Conservation (phyloP, 2,888 invertebrate genomes). For the Lagria hirta region DNA sequence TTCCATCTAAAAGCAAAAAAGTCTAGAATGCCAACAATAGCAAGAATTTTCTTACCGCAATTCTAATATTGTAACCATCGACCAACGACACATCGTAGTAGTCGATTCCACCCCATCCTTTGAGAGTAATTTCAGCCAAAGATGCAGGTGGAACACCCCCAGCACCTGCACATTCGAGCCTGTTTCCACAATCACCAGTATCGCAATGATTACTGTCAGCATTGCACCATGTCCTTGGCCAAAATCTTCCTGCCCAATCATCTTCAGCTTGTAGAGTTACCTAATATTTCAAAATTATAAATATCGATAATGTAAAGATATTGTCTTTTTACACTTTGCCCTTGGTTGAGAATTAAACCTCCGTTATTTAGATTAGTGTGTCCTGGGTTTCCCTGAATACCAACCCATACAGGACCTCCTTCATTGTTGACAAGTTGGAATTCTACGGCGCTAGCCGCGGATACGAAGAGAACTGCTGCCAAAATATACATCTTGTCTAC, state of each 20-base stretch:
- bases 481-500: no score
- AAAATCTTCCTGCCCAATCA: slow-evolving; percentile 47
- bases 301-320: no score
- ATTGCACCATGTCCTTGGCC: slow-evolving; percentile 48
- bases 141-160: slow-evolving; percentile 54
- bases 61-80: slow-evolving; percentile 54
- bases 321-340: slow-evolving; percentile 39
- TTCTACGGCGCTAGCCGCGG: slow-evolving; percentile 25
- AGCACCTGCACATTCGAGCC: slow-evolving; percentile 51
- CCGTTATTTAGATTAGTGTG: slow-evolving; percentile 37
- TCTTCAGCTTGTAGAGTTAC: slow-evolving; percentile 30
- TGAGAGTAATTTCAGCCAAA: slow-evolving; percentile 52
- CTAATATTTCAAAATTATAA: slow-evolving; percentile 13
- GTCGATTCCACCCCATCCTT: slow-evolving; percentile 45
- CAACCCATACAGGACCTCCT: slow-evolving; percentile 39
- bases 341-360: slow-evolving; percentile 37
- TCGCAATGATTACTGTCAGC: slow-evolving; percentile 50
- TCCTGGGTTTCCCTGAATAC: slow-evolving; percentile 42
- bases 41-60: slow-evolving; percentile 39
- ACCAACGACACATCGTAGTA: slow-evolving; percentile 55
- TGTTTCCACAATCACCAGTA: slow-evolving; percentile 53
- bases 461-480: no score
- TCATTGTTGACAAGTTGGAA: slow-evolving; percentile 37
- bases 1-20: slow-evolving; percentile 38
- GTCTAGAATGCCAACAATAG: no score